Evolutionary conservation across 2,888 invertebrate genomes (phyloP), one percentile per base, ranked within the genome.

Genomic region (Hololepta plana): DNA sequence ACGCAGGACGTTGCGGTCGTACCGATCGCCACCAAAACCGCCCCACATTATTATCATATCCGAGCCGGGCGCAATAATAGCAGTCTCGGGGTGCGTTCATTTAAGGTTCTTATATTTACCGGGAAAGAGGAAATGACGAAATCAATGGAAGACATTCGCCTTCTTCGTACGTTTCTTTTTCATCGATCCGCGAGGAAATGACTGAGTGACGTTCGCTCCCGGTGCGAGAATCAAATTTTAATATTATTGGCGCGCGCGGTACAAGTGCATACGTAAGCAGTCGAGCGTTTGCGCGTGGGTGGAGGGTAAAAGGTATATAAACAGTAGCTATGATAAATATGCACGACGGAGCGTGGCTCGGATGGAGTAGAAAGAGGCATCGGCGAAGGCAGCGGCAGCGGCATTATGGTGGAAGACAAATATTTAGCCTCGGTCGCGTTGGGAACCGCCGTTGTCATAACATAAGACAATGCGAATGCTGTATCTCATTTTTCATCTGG

Each of bases 401-500:
- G 51, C 51, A 53, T 54, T 54, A 53, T 50, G 52, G 52, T 49
- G 51, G 46, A 54, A 54, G 51, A 52, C 54, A 55, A 55, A 55
- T 55, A 55, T 55, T 55, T 55, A 51, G 53, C 42, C 51, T 50
- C 46, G 53, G 53, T 52, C 53, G 49, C 51, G 47, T 45, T 48
- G 47, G 50, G 51, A 51, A 49, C 47, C 50, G 47, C 50, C 52
- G 53, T 53, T 54, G 53, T 54, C 53, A 52, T 53, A 54, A 53
- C 52, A 53, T 52, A 54, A 55, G 55, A 55, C 53, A 55, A 55
- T 55, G 47, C 51, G 50, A 49, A 49, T 53, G 52, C 53, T 55
- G 55, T 56, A 56, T 57, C 55, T 57, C 56, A 57, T 57, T 57
- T 57, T 57, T 57, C 57, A 56, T 57, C 55, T 57, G 55, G 55